A percentile compares a stretch with the other conserved stretches of the same genome.
phyloP scores from a whole-genome alignment of 2,888 invertebrate genomes.

The Rhimphoctona megacephalus region DNA sequence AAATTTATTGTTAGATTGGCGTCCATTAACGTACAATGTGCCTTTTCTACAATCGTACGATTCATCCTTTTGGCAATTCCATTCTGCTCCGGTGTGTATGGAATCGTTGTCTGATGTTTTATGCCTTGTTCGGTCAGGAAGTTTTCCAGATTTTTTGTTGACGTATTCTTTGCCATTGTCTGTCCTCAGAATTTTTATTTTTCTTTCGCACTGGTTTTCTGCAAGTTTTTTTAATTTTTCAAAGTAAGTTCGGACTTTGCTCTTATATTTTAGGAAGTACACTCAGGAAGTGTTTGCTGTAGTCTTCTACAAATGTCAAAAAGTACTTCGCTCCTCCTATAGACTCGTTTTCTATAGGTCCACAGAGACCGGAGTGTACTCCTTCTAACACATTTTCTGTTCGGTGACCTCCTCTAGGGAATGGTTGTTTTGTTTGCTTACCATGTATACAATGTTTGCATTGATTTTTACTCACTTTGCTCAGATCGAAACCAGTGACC shows the following conservation, averaged over 20 bases:
- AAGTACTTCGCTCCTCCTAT: neutral
- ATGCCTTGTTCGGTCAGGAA: neutral
- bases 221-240: neutral
- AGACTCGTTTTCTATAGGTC: slow-evolving; percentile 1
- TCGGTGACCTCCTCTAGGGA: neutral
- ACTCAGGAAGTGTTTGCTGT: too few relatives aligned
- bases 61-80: slow-evolving; percentile 48
- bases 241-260: neutral
- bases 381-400: neutral
- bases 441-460: neutral
- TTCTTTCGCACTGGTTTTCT: neutral
- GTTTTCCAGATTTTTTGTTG: neutral
- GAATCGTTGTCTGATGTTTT: slow-evolving; percentile 2
- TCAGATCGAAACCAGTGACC: too few relatives aligned
- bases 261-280: too few relatives aligned
- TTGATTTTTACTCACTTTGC: neutral
- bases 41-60: slow-evolving; percentile 44
- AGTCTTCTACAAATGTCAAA: neutral
- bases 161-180: neutral
- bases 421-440: neutral
- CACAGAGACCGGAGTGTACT: neutral
- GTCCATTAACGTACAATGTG: slow-evolving; percentile 20
- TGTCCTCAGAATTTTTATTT: neutral
- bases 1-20: neutral
- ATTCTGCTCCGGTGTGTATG: slow-evolving; percentile 32